These are phyloP conservation scores for Pollenia griseotomentosa DNA, from an alignment of 2,888 invertebrate genomes.

Conservation along the genomic window DNA sequence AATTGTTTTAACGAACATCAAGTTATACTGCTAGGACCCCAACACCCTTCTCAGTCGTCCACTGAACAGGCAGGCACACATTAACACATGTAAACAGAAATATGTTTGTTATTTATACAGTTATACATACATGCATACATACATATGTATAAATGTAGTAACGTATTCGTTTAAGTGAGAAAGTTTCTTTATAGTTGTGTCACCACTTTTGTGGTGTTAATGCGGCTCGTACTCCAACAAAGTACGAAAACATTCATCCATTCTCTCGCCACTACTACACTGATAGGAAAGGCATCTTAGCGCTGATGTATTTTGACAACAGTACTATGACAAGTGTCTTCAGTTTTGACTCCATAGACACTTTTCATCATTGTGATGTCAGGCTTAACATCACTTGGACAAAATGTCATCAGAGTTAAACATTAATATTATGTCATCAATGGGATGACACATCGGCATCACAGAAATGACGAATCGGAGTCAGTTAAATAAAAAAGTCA, in stretches of 20 bases:
- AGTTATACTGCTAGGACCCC: constrained; percentile 1
- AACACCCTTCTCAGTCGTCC: neutral
- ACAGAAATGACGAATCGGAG: too few species aligned
- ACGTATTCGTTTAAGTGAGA: neutral
- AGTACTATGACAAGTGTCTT: too few species aligned
- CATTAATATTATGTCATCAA: too few species aligned
- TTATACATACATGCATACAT: neutral
- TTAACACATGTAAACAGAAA: constrained; percentile 40
- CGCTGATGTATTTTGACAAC: too few species aligned
- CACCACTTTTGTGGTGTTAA: constrained; percentile 47
- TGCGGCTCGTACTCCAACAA: neutral
- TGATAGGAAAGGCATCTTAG: too few species aligned
- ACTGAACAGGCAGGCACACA: neutral
- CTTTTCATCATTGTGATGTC: too few species aligned
- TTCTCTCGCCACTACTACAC: neutral
- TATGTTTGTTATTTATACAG: constrained; percentile 31
- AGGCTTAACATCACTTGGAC: too few species aligned
- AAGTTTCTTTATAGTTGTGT: constrained; percentile 8
- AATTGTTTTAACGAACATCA: constrained; percentile 32
- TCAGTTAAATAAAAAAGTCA: too few species aligned
- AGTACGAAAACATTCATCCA: constrained; percentile 6
- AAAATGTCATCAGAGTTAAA: too few species aligned
- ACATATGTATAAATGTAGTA: neutral
- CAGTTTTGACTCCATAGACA: too few species aligned
- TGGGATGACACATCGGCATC: too few species aligned